These are phyloP conservation scores for Amblyjoppa fuscipennis DNA, from an alignment of 2,888 invertebrate genomes.

Conservation along the genomic window DNA sequence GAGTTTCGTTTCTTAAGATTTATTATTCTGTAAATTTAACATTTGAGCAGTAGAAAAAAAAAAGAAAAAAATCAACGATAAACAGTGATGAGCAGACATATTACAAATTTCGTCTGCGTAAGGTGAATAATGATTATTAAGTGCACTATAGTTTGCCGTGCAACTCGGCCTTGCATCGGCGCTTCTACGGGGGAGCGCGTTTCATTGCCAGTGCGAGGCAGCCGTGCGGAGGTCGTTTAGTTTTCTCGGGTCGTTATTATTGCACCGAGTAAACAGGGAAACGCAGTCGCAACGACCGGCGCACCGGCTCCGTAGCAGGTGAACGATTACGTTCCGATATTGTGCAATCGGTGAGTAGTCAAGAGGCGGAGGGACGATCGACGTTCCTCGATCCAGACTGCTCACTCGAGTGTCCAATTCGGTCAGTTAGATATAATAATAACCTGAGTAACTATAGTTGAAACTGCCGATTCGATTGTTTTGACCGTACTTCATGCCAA, in stretches of 20 bases:
- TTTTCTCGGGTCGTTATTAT: slow-evolving; percentile 58
- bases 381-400: slow-evolving; percentile 19
- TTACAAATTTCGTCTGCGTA: too few species aligned
- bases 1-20: too few species aligned
- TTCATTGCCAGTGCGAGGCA: slow-evolving; percentile 56
- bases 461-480: slow-evolving; percentile 43
- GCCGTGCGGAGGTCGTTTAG: slow-evolving; percentile 52
- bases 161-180: slow-evolving; percentile 52
- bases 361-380: not conserved
- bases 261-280: slow-evolving; percentile 49
- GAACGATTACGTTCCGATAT: slow-evolving; percentile 48
- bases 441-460: slow-evolving; percentile 5
- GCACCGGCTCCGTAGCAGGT: slow-evolving; percentile 31
- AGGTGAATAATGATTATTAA: not conserved
- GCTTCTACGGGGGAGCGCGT: slow-evolving; percentile 35
- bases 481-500: slow-evolving; percentile 14
- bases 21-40: too few species aligned
- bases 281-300: slow-evolving; percentile 3
- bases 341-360: slow-evolving; percentile 36
- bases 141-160: slow-evolving; percentile 17
- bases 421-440: slow-evolving; percentile 12
- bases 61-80: too few species aligned
- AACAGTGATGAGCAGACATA: too few species aligned
- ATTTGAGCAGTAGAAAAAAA: too few species aligned
- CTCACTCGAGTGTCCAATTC: not conserved